Conservation (phyloP, 1,140 invertebrate species). For the Brachionus calyciflorus region DNA sequence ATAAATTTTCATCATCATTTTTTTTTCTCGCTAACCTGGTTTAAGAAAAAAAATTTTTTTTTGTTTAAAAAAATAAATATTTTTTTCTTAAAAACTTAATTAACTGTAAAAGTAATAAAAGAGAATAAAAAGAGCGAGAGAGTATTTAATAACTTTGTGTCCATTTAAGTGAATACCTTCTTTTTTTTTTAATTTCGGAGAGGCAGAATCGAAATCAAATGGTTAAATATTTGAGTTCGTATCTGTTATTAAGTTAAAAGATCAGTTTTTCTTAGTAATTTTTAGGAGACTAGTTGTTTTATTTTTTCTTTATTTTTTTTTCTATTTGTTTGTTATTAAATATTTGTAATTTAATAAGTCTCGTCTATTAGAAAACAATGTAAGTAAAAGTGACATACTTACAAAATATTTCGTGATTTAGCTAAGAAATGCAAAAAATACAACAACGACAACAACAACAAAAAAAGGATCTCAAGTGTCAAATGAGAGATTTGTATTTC, state of each 20-base stretch:
- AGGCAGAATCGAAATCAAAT: too few relatives aligned
- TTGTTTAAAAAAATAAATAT: background rate
- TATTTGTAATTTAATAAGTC: constrained; percentile 7
- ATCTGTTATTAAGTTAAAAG: too few relatives aligned
- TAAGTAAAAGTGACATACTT: background rate
- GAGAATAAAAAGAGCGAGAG: background rate
- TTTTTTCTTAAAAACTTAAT: constrained; percentile 16
- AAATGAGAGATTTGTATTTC: too few relatives aligned
- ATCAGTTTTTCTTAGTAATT: background rate
- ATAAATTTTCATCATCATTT: background rate
- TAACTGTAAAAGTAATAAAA: constrained; percentile 7
- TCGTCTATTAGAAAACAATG: constrained; percentile 11
- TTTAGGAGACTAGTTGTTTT: background rate
- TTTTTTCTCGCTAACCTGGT: too few relatives aligned
- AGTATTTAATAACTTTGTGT: background rate
- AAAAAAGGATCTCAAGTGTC: background rate
- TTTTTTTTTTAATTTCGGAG: too few relatives aligned
- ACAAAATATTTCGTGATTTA: constrained; percentile 32
- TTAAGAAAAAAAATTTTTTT: background rate
- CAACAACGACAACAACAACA: background rate
- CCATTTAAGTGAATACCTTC: too few relatives aligned
- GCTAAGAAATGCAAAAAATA: background rate
- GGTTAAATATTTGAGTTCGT: too few relatives aligned
- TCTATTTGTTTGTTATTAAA: constrained; percentile 24
- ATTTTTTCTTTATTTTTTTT: background rate